A percentile compares a stretch with the other conserved stretches of the same genome.
Conservation (phyloP, 1,140 invertebrate genomes). For the Cydia fagiglandana region DNA sequence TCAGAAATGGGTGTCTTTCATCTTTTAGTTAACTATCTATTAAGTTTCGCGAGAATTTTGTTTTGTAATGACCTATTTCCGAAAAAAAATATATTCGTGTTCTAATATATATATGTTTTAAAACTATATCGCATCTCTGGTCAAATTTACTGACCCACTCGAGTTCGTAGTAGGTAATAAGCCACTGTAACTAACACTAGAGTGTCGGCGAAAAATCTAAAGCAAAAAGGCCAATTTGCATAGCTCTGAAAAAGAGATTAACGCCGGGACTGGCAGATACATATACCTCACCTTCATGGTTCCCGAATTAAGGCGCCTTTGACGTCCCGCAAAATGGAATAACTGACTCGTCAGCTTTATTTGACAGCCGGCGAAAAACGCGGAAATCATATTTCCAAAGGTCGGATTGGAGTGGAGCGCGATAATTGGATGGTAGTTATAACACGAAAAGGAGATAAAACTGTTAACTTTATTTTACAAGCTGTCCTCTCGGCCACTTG, state of each 20-base stretch:
- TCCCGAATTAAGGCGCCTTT: background rate
- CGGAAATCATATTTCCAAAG: slow-evolving; percentile 10
- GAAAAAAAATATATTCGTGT: too few relatives aligned
- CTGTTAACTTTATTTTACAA: background rate
- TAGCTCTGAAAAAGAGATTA: slow-evolving; percentile 11
- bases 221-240: background rate
- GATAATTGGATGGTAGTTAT: slow-evolving; percentile 12
- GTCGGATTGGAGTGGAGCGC: background rate
- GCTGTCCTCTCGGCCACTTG: too few relatives aligned
- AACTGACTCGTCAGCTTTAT: slow-evolving; percentile 10
- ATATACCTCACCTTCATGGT: slow-evolving; percentile 3
- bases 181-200: background rate
- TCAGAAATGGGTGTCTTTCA: too few relatives aligned
- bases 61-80: too few relatives aligned
- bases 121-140: too few relatives aligned
- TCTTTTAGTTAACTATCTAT: too few relatives aligned
- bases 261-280: background rate
- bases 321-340: slow-evolving; percentile 11
- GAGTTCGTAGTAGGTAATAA: background rate
- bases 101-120: background rate
- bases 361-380: background rate
- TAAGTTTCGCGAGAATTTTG: too few relatives aligned
- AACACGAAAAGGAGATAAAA: background rate
- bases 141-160: too few relatives aligned
- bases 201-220: background rate